Percentiles rank a stretch among this genome's conserved stretches.
Evolutionary conservation across 2,113 vertebrate genomes (phyloP).

Genomic region (Myiagra hebetior): DNA sequence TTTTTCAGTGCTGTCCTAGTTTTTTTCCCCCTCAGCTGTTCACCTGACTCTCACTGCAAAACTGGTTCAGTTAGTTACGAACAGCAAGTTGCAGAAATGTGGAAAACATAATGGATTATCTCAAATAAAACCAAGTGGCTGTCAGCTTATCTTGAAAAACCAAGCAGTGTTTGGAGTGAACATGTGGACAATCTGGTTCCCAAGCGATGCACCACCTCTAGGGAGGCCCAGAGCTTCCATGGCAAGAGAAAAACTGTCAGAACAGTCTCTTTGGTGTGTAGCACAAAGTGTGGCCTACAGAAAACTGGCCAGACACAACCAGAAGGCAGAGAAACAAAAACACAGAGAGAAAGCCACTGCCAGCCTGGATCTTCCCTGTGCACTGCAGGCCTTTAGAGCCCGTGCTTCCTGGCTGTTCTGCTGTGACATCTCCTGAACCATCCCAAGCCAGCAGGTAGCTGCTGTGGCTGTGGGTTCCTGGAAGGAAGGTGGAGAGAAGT

Average conservation of each 20-base stretch:
- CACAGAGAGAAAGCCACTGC: fast-evolving
- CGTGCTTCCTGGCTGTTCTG: fast-evolving
- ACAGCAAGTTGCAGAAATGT: not conserved
- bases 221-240: not conserved
- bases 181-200: not conserved
- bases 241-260: not conserved
- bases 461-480: not conserved
- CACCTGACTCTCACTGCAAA: not conserved
- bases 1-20: not conserved
- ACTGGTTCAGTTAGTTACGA: not conserved
- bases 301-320: not conserved
- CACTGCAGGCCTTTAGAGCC: not conserved
- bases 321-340: not conserved
- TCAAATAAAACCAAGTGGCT: not conserved
- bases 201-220: not conserved
- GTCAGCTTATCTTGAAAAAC: not conserved
- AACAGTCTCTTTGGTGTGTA: not conserved
- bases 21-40: not conserved
- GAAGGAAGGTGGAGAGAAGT: not conserved
- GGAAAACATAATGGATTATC: not conserved
- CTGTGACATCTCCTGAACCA: not conserved
- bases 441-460: not conserved
- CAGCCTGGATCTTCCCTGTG: too few relatives aligned
- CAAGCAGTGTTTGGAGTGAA: not conserved
- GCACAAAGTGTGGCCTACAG: not conserved